Evolutionary conservation across 2,797 vertebrate species (phyloP).

Genomic region (Tapera naevia): DNA sequence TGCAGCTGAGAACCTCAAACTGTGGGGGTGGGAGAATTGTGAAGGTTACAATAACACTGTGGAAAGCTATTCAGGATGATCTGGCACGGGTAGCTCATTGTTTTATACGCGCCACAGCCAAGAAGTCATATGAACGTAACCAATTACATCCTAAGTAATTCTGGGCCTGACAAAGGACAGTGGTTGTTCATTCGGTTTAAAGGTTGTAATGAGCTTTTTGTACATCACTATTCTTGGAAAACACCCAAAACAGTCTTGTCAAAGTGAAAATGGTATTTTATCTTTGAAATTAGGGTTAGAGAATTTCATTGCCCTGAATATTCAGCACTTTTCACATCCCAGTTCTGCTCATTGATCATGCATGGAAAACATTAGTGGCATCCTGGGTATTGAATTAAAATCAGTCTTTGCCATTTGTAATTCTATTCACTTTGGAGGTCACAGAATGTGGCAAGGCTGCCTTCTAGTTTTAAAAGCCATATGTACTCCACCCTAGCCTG

Average conservation of each 20-base stretch:
- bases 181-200: neutral
- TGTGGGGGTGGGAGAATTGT: neutral
- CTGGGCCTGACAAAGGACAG: constrained; percentile 16
- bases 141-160: constrained; percentile 18
- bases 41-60: neutral
- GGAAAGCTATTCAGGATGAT: neutral
- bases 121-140: neutral
- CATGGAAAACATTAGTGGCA: constrained; percentile 38
- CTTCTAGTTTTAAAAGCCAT: constrained; percentile 37
- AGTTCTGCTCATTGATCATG: constrained; percentile 59
- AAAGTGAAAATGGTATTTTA: constrained; percentile 50
- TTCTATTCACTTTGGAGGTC: constrained; percentile 63
- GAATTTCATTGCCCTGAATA: constrained; percentile 54
- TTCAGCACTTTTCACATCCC: constrained; percentile 51
- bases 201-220: constrained; percentile 44
- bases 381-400: constrained; percentile 52
- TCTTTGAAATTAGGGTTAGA: constrained; percentile 64
- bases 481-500: constrained; percentile 24
- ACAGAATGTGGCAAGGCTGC: constrained; percentile 10
- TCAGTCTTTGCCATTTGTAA: constrained; percentile 46
- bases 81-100: neutral
- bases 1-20: neutral
- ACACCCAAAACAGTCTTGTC: constrained; percentile 21
- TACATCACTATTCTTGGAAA: constrained; percentile 33
- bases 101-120: neutral